These are phyloP conservation scores for Eurois occulta DNA, from an alignment of 2,888 invertebrate species.

Conservation along the genomic window DNA sequence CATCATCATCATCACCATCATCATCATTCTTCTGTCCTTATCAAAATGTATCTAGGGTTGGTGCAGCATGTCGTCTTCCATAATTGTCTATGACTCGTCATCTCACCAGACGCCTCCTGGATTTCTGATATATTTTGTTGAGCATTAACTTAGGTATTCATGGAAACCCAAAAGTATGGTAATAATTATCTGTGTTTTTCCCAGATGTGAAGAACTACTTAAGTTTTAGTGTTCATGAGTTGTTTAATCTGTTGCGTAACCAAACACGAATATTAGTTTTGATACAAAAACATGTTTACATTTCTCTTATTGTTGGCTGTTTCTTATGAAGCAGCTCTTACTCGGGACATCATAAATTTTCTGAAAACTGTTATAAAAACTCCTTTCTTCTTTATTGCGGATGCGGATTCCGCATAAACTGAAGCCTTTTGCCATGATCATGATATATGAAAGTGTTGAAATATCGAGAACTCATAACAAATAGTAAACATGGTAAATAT, in stretches of 20 bases:
- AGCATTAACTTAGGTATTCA: background rate
- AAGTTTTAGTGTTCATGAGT: background rate
- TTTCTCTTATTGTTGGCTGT: constrained; percentile 1
- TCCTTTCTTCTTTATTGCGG: no score
- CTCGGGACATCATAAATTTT: background rate
- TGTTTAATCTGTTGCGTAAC: constrained; percentile 23
- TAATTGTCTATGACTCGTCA: no score
- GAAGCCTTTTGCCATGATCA: background rate
- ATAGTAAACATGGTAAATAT: background rate
- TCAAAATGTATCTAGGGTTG: no score
- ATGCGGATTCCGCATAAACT: background rate
- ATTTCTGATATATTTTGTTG: background rate
- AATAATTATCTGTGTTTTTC: constrained; percentile 25
- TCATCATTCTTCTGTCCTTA: no score
- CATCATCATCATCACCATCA: no score
- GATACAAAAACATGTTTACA: constrained; percentile 16
- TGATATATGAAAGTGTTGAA: background rate
- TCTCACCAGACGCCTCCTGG: no score
- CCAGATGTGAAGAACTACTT: constrained; percentile 24
- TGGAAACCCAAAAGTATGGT: constrained; percentile 7
- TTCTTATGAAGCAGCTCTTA: background rate
- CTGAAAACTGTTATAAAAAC: background rate
- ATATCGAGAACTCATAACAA: background rate
- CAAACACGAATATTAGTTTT: background rate
- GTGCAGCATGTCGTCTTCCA: no score